These are phyloP conservation scores for Sciurus carolinensis DNA, from an alignment of 2,797 vertebrate genomes.

Conservation along the genomic window DNA sequence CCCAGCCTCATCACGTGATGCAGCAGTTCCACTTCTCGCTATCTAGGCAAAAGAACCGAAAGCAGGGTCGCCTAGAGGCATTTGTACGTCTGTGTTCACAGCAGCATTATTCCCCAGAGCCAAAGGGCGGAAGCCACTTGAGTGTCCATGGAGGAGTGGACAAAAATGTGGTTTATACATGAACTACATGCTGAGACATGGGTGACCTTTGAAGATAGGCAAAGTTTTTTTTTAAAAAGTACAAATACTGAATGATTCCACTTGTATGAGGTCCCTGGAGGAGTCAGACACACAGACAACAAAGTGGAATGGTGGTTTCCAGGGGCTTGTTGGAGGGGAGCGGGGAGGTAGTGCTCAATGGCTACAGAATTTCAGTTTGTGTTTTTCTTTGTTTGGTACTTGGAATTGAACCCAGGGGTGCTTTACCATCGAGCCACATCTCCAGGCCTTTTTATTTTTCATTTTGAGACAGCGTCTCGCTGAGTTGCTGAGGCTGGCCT, in stretches of 20 bases:
- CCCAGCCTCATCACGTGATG: not conserved
- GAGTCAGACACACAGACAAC: not conserved
- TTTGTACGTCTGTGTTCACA: not conserved
- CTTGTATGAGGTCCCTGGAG: not conserved
- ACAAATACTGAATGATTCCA: not conserved
- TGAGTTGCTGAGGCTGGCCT: no score
- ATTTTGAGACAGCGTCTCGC: no score
- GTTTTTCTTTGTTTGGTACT: no score
- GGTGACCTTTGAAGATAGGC: not conserved
- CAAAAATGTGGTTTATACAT: not conserved
- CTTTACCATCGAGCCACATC: no score
- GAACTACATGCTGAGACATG: no score
- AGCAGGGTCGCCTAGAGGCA: not conserved
- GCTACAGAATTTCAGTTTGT: not conserved
- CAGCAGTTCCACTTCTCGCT: not conserved
- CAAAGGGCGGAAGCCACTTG: not conserved
- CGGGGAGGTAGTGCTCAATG: not conserved
- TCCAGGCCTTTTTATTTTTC: not conserved
- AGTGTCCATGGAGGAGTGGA: not conserved
- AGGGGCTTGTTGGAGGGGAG: not conserved
- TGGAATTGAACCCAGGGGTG: no score
- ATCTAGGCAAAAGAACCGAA: accelerated
- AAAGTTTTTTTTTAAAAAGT: not conserved
- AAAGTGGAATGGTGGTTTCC: not conserved
- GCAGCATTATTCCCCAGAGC: not conserved